A percentile compares a stretch with the other conserved stretches of the same genome.
Evolutionary conservation across 1,140 invertebrate genomes (phyloP).

Genomic region (Neodiprion fabricii): DNA sequence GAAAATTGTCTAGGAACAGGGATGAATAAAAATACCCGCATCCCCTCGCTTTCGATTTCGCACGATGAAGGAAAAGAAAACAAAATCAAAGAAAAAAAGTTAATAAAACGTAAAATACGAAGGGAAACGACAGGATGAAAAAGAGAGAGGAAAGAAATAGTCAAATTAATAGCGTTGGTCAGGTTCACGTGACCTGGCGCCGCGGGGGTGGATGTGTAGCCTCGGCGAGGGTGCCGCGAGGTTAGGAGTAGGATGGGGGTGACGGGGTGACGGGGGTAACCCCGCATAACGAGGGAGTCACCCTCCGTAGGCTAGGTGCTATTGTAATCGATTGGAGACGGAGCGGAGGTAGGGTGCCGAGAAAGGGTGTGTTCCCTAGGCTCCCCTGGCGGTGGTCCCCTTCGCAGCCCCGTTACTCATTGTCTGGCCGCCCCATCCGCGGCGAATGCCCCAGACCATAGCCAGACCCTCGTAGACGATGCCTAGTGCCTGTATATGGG

Average conservation of each 20-base stretch:
- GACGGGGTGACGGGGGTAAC: constrained; percentile 20
- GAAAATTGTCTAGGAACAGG: too few relatives aligned
- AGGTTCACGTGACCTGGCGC: constrained; percentile 4
- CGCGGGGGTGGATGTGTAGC: not conserved
- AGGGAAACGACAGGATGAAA: too few relatives aligned
- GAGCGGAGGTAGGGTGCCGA: constrained; percentile 38
- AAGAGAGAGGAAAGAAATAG: not conserved
- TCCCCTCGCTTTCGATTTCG: too few relatives aligned
- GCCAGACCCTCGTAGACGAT: not conserved
- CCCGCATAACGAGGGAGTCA: constrained; percentile 21
- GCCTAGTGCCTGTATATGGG: not conserved
- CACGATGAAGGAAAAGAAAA: too few relatives aligned
- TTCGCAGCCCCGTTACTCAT: constrained; percentile 48
- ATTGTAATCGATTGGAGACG: constrained; percentile 55
- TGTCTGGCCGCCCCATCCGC: constrained; percentile 37
- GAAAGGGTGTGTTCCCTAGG: constrained; percentile 15
- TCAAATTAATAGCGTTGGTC: not conserved
- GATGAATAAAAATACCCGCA: too few relatives aligned
- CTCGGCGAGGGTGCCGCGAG: not conserved
- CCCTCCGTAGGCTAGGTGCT: constrained; percentile 47
- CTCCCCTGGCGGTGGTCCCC: constrained; percentile 43
- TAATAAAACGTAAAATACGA: too few relatives aligned
- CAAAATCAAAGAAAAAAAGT: too few relatives aligned
- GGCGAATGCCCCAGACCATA: not conserved
- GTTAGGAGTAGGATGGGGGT: constrained; percentile 2